Base-by-base conservation (phyloP, 2,113 vertebrate species). In the Zosterops pallidus region DNA sequence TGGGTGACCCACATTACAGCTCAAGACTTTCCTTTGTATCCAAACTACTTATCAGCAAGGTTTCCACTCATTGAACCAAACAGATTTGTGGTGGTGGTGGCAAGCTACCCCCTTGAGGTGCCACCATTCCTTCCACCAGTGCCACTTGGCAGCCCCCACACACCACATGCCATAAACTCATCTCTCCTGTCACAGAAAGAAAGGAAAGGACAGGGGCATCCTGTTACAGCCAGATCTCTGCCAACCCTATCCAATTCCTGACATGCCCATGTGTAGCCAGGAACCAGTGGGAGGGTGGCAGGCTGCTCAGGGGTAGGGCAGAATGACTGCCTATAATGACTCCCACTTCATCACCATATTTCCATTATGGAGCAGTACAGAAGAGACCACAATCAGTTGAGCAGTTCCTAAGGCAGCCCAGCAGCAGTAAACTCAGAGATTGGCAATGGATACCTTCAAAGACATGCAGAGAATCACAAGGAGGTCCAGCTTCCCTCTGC, bases 121-220 rank as follows among this genome's bases (percentile, higher is more conserved):
- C 18, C 70, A 77, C 37, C 75, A 50, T 70, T 87, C 47, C 35
- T 83, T 74, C 57, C 12, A 0, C 31, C 50, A 88, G 29, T 56
- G 78, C 64, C 83, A 41, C 49, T 55, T 94, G 86, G 83, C 89
- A 86, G 46, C 33, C 10, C 39, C 18, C 49, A 29, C 49, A 81
- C 31, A 83, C 79, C 82, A 83, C n/a, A 0, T 78, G 77, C 75
- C 88, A 74, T 90, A 92, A 92, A 63, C 76, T 91, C 83, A 77
- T 88, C 23, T 86, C 55, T 90, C 29, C 75, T 2, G 2, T 64
- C 80, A 68, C 53, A 82, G 80, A 92, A 91, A 91, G 65, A 91
- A 89, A 93, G 69, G 78, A 94, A 85, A 96, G 84, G 85, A 95
- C 89, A 95, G 71, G 62, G 75, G 87, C 35, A 74, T 97, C 79